Evolutionary conservation across 2,797 vertebrate genomes (phyloP).

Genomic region (Gymnopithys bicolor): DNA sequence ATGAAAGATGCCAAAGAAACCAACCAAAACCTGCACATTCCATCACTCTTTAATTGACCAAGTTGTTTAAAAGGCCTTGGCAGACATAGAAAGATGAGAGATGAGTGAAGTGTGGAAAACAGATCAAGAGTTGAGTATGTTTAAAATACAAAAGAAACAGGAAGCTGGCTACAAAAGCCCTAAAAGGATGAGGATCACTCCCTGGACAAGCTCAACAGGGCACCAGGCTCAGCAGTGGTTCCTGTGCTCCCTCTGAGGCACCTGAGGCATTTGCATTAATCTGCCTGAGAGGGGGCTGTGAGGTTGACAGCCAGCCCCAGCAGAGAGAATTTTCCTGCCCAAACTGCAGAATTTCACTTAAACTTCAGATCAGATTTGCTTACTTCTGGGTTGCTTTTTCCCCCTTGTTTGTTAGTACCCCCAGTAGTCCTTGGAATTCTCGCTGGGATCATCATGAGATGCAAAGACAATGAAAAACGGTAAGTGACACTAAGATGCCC

Average conservation of each 20-base stretch:
- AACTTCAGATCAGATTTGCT: neutral
- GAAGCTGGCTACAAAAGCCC: neutral
- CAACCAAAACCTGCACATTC: rapidly evolving
- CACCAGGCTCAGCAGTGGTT: neutral
- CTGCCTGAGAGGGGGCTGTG: neutral
- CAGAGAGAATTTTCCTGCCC: neutral
- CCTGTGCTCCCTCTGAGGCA: neutral
- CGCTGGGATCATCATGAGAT: neutral
- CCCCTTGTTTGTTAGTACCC: neutral
- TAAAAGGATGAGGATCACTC: neutral
- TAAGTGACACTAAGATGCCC: neutral
- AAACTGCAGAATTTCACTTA: neutral
- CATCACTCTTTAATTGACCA: neutral
- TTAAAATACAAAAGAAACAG: neutral
- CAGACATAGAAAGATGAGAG: neutral
- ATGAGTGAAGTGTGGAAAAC: neutral
- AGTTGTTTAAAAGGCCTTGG: neutral
- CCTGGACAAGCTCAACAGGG: neutral
- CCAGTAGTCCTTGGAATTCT: neutral
- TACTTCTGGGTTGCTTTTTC: neutral
- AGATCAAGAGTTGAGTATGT: neutral
- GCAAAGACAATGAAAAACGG: neutral
- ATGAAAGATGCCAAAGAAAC: neutral
- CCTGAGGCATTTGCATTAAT: neutral
- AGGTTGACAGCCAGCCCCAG: neutral